Base-by-base conservation (phyloP, 2,797 vertebrate species). In the Lutjanus campechanus region DNA sequence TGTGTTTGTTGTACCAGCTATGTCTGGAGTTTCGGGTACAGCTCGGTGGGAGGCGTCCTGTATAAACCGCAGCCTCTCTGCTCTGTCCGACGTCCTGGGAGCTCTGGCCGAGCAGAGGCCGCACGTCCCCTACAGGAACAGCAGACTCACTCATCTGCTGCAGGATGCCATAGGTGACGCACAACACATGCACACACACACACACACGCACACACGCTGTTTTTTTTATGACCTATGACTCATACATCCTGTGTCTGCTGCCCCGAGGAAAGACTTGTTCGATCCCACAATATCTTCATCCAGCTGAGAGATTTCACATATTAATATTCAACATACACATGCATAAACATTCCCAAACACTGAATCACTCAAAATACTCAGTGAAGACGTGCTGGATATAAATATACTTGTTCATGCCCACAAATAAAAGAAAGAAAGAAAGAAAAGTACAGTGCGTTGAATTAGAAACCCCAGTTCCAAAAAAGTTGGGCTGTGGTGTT, bases 11-110 rank as follows among this genome's bases (percentile, higher is more conserved):
- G 49, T 25, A 1, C 41, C 82, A 97, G 97, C 95, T 13, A 91
- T 94, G 93, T 97, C 97, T 41, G 96, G 96, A 59, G 96, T 95
- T 68, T 95, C 95, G 0, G 96, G 97, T 0, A 59, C 90, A 1
- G 95, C 94, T 2, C 92, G 97, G 63, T 95, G 97, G 93, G 97
- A 97, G 91, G 94, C 94, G 0, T 97, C 95, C 0, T 97, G 94
- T 47, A 97, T 97, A 74, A 97, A 96, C 88, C 94, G 96, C 85
- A 97, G 97, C 78, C 93, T 98, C 43, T 96, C 96, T 0, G 96
- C 97, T 67, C 93, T 98, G 0, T 96, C 95, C 0, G 97, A 98
- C 0, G 96, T 97, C 7, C 95, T 98, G 16, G 95, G 94, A 64
- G 96, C 97, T 3, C 91, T 97, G 81, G 94, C 95, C 0, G 96